Conservation (phyloP, 2,888 invertebrate genomes). For the Julus scanicus region DNA sequence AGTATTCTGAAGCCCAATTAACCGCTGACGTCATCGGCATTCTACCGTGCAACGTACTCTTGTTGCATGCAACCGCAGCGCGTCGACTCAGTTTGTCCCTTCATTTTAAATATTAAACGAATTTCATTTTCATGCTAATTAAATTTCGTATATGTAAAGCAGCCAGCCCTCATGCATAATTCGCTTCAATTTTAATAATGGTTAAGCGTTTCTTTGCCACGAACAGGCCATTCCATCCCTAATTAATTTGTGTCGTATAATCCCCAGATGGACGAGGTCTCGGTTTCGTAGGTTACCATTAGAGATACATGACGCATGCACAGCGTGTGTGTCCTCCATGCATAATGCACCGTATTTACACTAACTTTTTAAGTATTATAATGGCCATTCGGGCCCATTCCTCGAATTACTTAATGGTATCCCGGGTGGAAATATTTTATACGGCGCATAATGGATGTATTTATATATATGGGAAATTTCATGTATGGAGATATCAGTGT, state of each 20-base stretch:
- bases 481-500: no score
- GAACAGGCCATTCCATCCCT: constrained; percentile 29
- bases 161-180: constrained; percentile 39
- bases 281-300: background rate
- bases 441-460: no score
- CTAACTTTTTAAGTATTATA: background rate
- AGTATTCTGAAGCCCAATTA: background rate
- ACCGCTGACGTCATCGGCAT: background rate
- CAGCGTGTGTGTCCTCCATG: background rate
- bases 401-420: background rate
- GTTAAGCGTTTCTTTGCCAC: constrained; percentile 38
- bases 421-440: no score
- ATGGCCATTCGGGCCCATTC: background rate
- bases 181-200: constrained; percentile 10
- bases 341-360: constrained; percentile 9
- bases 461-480: no score
- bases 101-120: constrained; percentile 43
- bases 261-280: constrained; percentile 1
- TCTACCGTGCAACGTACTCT: background rate
- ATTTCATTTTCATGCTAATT: constrained; percentile 47
- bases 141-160: constrained; percentile 18
- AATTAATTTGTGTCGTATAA: constrained; percentile 40
- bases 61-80: background rate
- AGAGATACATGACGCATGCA: background rate
- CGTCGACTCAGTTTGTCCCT: background rate